These are phyloP conservation scores for Alfaro cultratus DNA, from an alignment of 2,797 vertebrate genomes.

Conservation along the genomic window DNA sequence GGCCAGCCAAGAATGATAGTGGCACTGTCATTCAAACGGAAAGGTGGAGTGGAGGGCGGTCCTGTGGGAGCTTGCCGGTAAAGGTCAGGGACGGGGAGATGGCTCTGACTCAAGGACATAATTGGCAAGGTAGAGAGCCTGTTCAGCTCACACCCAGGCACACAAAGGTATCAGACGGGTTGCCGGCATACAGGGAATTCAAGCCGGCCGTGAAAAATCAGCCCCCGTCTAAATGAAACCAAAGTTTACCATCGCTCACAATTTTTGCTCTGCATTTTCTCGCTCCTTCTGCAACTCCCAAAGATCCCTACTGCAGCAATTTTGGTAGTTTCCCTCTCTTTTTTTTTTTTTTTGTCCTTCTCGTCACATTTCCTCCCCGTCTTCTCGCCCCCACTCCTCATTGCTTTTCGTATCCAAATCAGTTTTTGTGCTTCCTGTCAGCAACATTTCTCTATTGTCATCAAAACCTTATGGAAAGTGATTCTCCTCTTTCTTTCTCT, in stretches of 20 bases:
- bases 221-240: neutral
- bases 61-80: constrained; percentile 61
- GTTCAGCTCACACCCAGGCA: constrained; percentile 36
- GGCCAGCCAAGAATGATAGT: constrained; percentile 43
- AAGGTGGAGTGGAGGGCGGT: constrained; percentile 49
- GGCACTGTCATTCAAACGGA: constrained; percentile 57
- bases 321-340: neutral
- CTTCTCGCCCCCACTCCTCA: constrained; percentile 6
- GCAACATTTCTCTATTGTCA: constrained; percentile 50
- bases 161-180: constrained; percentile 34
- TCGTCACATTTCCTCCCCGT: constrained; percentile 5
- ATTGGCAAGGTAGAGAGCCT: constrained; percentile 68
- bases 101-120: constrained; percentile 68
- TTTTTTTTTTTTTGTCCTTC: constrained; percentile 1
- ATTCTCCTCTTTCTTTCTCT: constrained; percentile 31
- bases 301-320: constrained; percentile 16
- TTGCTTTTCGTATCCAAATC: constrained; percentile 63
- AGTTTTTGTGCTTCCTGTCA: constrained; percentile 39
- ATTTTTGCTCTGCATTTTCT: constrained; percentile 31
- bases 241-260: neutral
- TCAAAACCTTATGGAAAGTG: constrained; percentile 56
- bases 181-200: constrained; percentile 37
- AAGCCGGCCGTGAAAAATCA: constrained; percentile 21
- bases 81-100: constrained; percentile 75
- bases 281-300: constrained; percentile 17